Percentiles rank a stretch among this genome's conserved stretches.
Conservation (phyloP, 2,113 vertebrate genomes). For the Amazona guildingii region DNA sequence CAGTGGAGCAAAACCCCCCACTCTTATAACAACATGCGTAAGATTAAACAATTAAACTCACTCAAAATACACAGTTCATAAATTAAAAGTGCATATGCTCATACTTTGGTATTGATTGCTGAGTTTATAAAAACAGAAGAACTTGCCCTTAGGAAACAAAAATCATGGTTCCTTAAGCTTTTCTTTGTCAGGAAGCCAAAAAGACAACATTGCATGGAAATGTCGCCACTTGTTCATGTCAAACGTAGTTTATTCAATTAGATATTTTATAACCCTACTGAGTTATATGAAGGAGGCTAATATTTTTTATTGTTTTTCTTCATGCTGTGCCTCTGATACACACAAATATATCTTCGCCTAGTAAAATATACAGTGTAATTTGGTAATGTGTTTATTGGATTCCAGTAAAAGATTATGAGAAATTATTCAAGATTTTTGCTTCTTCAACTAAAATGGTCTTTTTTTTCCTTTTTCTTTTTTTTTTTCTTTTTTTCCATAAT, state of each 20-base stretch:
- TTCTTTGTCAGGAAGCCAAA: constrained; percentile 51
- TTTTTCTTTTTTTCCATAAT: not conserved
- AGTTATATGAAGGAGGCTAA: constrained; percentile 14
- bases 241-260: constrained; percentile 51
- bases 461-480: too few relatives aligned
- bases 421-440: constrained; percentile 10
- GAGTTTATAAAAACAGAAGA: constrained; percentile 46
- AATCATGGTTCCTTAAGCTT: constrained; percentile 20
- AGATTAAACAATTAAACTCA: not conserved
- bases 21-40: not conserved
- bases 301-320: constrained; percentile 47
- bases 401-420: not conserved
- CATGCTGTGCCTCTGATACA: constrained; percentile 22
- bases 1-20: not conserved
- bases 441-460: not conserved
- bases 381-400: constrained; percentile 53
- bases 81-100: constrained; percentile 41
- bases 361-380: constrained; percentile 48
- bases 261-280: constrained; percentile 23
- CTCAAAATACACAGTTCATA: constrained; percentile 32
- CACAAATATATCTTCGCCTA: constrained; percentile 17
- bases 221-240: constrained; percentile 40
- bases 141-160: constrained; percentile 37
- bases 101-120: constrained; percentile 47
- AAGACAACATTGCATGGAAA: constrained; percentile 47